phyloP scores from a whole-genome alignment of 2,888 invertebrate genomes.

The Meteorus colon region DNA sequence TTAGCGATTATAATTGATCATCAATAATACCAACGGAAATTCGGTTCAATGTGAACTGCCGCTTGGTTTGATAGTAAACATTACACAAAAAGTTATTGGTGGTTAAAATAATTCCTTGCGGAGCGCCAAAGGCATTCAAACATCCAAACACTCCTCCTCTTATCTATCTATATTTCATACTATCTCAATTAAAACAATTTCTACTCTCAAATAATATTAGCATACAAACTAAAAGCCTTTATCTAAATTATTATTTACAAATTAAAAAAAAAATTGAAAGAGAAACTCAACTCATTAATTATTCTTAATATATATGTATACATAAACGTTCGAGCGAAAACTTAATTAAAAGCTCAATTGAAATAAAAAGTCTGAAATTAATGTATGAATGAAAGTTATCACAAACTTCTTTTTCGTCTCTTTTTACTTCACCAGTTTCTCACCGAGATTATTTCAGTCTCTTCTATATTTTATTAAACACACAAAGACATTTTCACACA shows the following conservation, averaged over 20 bases:
- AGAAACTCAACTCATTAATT: background rate
- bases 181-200: conserved; percentile 1
- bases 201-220: background rate
- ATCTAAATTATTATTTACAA: conserved; percentile 3
- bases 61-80: no score
- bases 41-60: no score
- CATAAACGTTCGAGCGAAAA: background rate
- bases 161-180: background rate
- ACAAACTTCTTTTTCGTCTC: background rate
- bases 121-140: no score
- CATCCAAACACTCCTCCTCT: background rate
- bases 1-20: no score
- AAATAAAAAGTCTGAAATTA: background rate
- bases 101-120: no score
- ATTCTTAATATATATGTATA: background rate
- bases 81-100: no score
- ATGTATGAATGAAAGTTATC: background rate
- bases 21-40: no score
- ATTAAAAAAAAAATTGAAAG: background rate
- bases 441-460: conserved; percentile 10
- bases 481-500: background rate
- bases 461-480: conserved; percentile 1
- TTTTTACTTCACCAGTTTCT: conserved; percentile 2
- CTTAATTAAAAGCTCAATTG: conserved; percentile 2
- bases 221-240: background rate